Evolutionary conservation across 2,888 invertebrate species (phyloP), one percentile per base, ranked within the genome.

Genomic region (Petrolisthes cinctipes): DNA sequence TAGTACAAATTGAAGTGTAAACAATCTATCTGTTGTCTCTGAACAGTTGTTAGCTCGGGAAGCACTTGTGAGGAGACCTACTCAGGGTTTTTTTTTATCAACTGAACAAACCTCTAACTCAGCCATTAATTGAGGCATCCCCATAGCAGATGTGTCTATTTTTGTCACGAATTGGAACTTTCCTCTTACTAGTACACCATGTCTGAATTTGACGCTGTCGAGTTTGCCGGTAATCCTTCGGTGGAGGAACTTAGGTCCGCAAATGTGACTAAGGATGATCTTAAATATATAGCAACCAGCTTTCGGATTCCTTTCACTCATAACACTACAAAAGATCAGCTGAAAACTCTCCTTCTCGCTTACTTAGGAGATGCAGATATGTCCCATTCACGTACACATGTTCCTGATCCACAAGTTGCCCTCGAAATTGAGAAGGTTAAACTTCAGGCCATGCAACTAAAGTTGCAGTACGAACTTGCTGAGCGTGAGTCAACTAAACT

Each of bases 391-490:
- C 9, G 1, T 17, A 9, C 61, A 61, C 11, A 61, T 0, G 61
- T 61, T 9, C 17, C 61, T 11, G 17, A 61, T 17, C 9, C 61
- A 1, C 61, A 61, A 3, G 11, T 53, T 4, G 14, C 7, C 4
- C 54, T 54, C 17, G 78, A 79, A n/a, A 79, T 79, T 17, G 78
- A 79, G 17, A 79, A 79, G n/a, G 80, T 75, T 37, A 75, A 75
- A 9, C 80, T 80, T 61, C 57, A 80, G 11, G 80, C 80, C 2
- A 11, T 20, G 9, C 56, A 57, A 9, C 9, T 80, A 11, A 80
- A 80, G 11, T 61, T 80, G 56, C 80, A 80, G 57, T 80, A 61
- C 61, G 80, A 80, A 61, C 11, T 80, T 61, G 80, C 80, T 61
- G 61, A 80, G 61, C 80, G 80, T 4, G 80, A 80, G 5, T 14